These are phyloP conservation scores for Mandrillus leucophaeus DNA, from an alignment of 2,113 vertebrate genomes.

Conservation along the genomic window DNA sequence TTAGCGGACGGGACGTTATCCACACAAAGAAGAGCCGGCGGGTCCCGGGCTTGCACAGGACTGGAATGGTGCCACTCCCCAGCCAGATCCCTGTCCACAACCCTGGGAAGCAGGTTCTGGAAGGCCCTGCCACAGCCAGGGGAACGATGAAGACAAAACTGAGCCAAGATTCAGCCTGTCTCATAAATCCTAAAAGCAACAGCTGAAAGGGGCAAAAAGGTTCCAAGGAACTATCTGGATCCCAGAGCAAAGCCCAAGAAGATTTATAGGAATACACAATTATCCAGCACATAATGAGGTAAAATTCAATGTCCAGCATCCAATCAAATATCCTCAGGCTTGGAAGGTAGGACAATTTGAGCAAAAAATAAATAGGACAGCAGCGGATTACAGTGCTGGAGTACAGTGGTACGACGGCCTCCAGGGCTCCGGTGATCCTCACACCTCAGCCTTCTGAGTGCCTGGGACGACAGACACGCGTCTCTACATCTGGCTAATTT, in stretches of 20 bases:
- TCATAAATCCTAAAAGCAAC: not conserved
- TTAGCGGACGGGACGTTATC: not conserved
- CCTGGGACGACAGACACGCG: too few relatives aligned
- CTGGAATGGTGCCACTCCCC: not conserved
- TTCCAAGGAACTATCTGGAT: not conserved
- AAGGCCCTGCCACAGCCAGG: not conserved
- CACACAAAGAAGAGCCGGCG: not conserved
- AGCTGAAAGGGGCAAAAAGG: not conserved
- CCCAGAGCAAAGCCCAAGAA: constrained; percentile 7
- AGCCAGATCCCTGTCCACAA: not conserved
- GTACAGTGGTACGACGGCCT: too few relatives aligned
- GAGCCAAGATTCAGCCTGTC: too few relatives aligned
- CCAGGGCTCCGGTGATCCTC: too few relatives aligned
- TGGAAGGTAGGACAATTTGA: not conserved
- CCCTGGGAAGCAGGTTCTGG: too few relatives aligned
- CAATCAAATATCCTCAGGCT: not conserved
- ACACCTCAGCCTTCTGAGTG: too few relatives aligned
- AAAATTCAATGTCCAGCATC: not conserved
- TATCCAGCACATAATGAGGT: not conserved
- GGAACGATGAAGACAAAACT: not conserved
- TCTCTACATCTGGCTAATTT: too few relatives aligned
- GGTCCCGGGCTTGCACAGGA: not conserved
- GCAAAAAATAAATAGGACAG: too few relatives aligned
- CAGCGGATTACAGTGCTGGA: not conserved
- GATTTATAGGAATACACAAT: not conserved